Percentiles rank a stretch among this genome's conserved stretches.
These are phyloP conservation scores for Tiliqua scincoides DNA, from an alignment of 2,113 vertebrate genomes.

Conservation along the genomic window DNA sequence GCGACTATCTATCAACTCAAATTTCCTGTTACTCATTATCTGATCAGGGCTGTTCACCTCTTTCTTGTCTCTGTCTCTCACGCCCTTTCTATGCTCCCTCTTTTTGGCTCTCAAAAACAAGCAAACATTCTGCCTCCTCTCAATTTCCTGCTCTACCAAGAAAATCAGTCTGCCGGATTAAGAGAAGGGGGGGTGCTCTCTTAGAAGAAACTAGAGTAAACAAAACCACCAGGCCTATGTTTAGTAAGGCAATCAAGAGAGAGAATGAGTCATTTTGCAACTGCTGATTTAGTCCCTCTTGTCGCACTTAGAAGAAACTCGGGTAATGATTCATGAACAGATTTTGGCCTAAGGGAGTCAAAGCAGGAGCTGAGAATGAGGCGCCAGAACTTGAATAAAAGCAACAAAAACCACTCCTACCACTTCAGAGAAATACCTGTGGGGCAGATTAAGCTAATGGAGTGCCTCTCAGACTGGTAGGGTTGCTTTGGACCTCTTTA, in stretches of 20 bases:
- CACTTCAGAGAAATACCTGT: constrained; percentile 47
- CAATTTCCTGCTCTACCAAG: constrained; percentile 62
- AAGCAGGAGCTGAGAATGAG: constrained; percentile 70
- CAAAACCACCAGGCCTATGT: constrained; percentile 54
- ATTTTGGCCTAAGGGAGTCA: constrained; percentile 64
- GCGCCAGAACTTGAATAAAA: neutral
- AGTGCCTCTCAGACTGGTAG: constrained; percentile 53
- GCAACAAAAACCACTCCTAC: constrained; percentile 15
- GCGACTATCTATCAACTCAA: neutral
- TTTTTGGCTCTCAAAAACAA: constrained; percentile 26
- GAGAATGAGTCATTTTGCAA: constrained; percentile 56
- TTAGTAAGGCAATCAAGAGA: constrained; percentile 48
- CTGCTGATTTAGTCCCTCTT: constrained; percentile 68
- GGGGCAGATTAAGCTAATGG: constrained; percentile 64
- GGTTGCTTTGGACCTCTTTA: constrained; percentile 59
- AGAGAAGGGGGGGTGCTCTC: constrained; percentile 5
- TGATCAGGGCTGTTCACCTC: constrained; percentile 23
- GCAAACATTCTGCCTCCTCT: constrained; percentile 58
- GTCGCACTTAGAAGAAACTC: constrained; percentile 71
- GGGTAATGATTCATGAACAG: constrained; percentile 65
- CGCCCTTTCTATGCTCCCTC: constrained; percentile 4
- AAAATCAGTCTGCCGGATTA: constrained; percentile 69
- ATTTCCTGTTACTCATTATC: constrained; percentile 47
- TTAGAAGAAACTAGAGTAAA: constrained; percentile 67
- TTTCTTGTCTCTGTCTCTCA: constrained; percentile 41